Evolutionary conservation across 64 coral and sea anemone species (phyloP).

Genomic region (Trachythela sp.): DNA sequence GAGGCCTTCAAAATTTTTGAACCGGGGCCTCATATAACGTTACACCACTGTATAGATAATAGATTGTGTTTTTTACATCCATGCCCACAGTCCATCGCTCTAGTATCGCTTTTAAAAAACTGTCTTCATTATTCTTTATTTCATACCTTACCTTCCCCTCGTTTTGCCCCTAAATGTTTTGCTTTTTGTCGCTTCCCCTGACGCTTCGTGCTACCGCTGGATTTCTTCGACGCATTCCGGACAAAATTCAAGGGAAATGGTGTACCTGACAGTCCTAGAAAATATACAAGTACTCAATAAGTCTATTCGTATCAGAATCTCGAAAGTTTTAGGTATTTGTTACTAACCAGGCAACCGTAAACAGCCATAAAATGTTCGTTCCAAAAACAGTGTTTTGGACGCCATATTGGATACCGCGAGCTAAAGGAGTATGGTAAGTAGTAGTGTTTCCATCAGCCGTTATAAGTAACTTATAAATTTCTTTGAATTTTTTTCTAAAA

Average conservation of each 20-base stretch:
- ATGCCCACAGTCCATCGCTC: too few species aligned
- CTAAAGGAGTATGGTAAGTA: not conserved
- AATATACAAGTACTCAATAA: not conserved
- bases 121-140: not conserved
- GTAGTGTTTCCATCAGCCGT: not conserved
- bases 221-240: conserved; percentile 73
- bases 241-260: not conserved
- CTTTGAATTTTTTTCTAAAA: not conserved
- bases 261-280: not conserved
- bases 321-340: not conserved
- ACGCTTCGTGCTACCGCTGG: conserved; percentile 80
- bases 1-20: too few species aligned
- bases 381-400: not conserved
- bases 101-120: not conserved
- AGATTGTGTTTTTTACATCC: too few species aligned
- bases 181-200: conserved; percentile 87
- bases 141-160: conserved; percentile 64
- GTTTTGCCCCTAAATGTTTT: conserved; percentile 76
- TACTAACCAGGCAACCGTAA: not conserved
- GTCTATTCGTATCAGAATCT: not conserved
- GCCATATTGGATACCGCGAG: not conserved
- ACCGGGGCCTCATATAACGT: too few species aligned
- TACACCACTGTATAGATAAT: too few species aligned
- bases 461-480: not conserved
- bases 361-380: not conserved